Evolutionary conservation across 2,888 invertebrate genomes (phyloP), one percentile per base, ranked within the genome.

Genomic region (Tetropium fuscum): DNA sequence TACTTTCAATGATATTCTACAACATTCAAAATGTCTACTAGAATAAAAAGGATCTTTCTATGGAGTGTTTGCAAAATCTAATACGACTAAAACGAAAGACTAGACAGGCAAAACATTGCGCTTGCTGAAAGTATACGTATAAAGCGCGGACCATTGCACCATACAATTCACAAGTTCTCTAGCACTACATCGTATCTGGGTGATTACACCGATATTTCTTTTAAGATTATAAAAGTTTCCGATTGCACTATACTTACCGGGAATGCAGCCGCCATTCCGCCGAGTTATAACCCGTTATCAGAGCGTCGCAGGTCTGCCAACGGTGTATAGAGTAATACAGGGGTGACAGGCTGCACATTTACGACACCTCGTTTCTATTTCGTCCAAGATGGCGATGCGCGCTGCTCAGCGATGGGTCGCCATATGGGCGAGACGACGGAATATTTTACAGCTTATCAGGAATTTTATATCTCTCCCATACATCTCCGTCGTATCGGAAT

Each of bases 241-340:
- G 69, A 69, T 72, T 71, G 70, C 66, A 54, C 53, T 58, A 43
- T 47, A 56, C 58, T 48, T 51, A 53, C 13, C 48, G 48, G 55
- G 38, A 53, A 20, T 13, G 41, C 41, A 43, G 44, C 27, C 27
- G 34, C 2, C 34, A 15, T 13, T 4, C 27, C 53, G 54, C 59
- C 54, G 43, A 44, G 49, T 49, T 44, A 73, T 76, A 74, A 74
- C 73, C 68, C 68, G 72, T 72, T 76, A 76, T 76, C 76, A 73
- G 72, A 66, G 60, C 69, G 66, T 65, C 64, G 66, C 76, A 74
- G 71, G 54, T 66, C 67, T 49, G 63, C 58, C 63, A 65, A 64
- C 66, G 69, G 70, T n/a, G n/a, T 73, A 75, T 74, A 72, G 73
- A 74, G 71, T 69, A 73, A 74, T 73, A 67, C 67, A 64, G 51